Base-by-base conservation (phyloP, 1,140 invertebrate species). In the Macrobrachium nipponense region DNA sequence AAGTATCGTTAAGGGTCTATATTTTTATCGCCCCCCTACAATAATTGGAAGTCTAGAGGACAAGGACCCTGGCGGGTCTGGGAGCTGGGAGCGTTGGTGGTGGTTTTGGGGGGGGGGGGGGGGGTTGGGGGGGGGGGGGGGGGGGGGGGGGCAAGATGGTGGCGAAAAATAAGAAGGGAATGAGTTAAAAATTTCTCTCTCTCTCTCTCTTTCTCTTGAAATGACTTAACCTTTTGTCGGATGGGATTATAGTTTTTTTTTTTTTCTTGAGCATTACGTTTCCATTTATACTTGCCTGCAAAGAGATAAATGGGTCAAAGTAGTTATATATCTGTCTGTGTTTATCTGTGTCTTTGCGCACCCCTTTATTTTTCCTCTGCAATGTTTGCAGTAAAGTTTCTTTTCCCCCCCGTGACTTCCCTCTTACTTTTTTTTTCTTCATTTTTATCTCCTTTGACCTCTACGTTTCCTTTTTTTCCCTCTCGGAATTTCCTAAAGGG, bases 251-350 rank as follows among this genome's bases (percentile, higher is more conserved):
- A 36, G 4, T 36, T 36, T 72, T 36, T 72, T 36, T 20, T 36
- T 72, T 36, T 20, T 23, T 8, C 68, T 20, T 23, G 4, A n/a
- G 20, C 7, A 2, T 23, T 72, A 14, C 14, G n/a, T 23, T 72
- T 23, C 36, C 68, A 18, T 12, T 14, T 60, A 62, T 27, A 27
- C 51, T 11, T 14, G 51, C 70, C n/a, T 80, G 11, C 51, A 3
- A 18, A 36, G 44, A 20, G 36, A 36, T 80, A 64, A 66, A 36
- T 66, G 79, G 20, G 58, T 62, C 20, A 6, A 23, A 23, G 59
- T 62, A 23, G 61, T 14, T 79, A 61, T 10, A 23, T 23, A 18
- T 79, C 59, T 79, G 59, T 79, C 59, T 79, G 59, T 79, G 77
- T 79, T 5, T 79, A 43, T 79, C 14, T 62, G n/a, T 23, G 59